These are phyloP conservation scores for Xenentodon cancila DNA, from an alignment of 2,797 vertebrate species.

Conservation along the genomic window DNA sequence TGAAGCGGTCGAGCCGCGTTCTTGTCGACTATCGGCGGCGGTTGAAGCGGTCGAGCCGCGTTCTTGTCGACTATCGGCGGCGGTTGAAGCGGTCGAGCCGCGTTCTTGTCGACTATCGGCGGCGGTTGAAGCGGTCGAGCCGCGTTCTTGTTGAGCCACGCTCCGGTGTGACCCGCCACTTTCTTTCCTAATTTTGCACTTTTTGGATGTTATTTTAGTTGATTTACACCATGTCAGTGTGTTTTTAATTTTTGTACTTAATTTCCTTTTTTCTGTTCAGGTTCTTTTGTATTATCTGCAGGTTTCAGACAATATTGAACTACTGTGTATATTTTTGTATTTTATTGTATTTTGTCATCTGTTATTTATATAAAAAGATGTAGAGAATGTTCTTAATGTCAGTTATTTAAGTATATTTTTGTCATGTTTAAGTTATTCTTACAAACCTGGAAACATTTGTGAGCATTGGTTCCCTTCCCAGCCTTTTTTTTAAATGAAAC, in stretches of 20 bases:
- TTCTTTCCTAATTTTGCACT: conserved; percentile 47
- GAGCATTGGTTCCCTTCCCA: conserved; percentile 66
- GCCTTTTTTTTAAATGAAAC: conserved; percentile 60
- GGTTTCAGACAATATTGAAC: conserved; percentile 78
- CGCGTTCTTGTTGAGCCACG: not conserved
- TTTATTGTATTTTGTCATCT: conserved; percentile 69
- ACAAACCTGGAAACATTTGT: conserved; percentile 49
- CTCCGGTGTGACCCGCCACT: conserved; percentile 54
- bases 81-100: too few species aligned
- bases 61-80: too few species aligned
- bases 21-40: too few species aligned
- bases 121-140: not conserved
- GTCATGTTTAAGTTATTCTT: conserved; percentile 75
- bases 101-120: too few species aligned
- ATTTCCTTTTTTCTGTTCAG: conserved; percentile 21
- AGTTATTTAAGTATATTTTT: conserved; percentile 78
- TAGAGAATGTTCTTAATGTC: conserved; percentile 81
- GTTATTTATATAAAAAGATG: conserved; percentile 83
- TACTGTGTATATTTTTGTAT: conserved; percentile 83
- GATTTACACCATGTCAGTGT: conserved; percentile 24
- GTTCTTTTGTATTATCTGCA: conserved; percentile 77
- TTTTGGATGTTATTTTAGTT: conserved; percentile 42
- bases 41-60: too few species aligned
- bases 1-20: too few species aligned
- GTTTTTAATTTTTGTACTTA: conserved; percentile 32